Base-by-base conservation (phyloP, 2,797 vertebrate genomes). In the Pterois miles region DNA sequence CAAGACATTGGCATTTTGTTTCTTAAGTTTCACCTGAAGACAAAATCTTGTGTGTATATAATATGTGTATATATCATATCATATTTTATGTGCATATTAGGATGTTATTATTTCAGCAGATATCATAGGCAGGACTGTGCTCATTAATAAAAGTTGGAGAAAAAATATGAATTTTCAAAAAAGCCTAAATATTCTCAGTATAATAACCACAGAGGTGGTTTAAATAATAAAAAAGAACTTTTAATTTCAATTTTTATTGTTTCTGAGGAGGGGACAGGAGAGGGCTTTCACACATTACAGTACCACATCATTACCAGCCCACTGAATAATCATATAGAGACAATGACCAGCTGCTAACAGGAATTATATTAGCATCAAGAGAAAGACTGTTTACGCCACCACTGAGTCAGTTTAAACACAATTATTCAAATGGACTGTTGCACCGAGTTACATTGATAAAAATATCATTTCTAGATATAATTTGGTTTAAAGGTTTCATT, bases 331-430 rank as follows among this genome's bases (percentile, higher is more conserved):
- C 66, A 87, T 89, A 85, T 46, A 64, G 27, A 74, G 25, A 88
- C 87, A 89, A 85, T 85, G 67, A 91, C 76, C 90, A 89, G 86
- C 90, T 91, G 88, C 84, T 72, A 72, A 84, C 34, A 85, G 79
- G 86, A 87, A 91, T 90, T 87, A 74, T 71, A 92, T 93, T 93
- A 89, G 81, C 92, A 93, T 93, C 1, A 73, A 75, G 25, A 90
- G 74, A 93, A 93, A 88, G 80, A 66, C 66, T 88, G 27, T 78
- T 91, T 87, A 89, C 46, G 48, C 50, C 68, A 48, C 16, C 31
- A 59, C 65, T 40, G 71, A 67, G 74, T 74, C 65, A 74, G 31
- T 83, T 82, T 64, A 59, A 83, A 86, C 57, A 43, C 22, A 33
- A 76, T 63, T 48, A 88, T 87, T 82, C 46, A 80, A 40, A 84